These are phyloP conservation scores for Coenobita brevimanus DNA, from an alignment of 1,140 invertebrate species.

Conservation along the genomic window DNA sequence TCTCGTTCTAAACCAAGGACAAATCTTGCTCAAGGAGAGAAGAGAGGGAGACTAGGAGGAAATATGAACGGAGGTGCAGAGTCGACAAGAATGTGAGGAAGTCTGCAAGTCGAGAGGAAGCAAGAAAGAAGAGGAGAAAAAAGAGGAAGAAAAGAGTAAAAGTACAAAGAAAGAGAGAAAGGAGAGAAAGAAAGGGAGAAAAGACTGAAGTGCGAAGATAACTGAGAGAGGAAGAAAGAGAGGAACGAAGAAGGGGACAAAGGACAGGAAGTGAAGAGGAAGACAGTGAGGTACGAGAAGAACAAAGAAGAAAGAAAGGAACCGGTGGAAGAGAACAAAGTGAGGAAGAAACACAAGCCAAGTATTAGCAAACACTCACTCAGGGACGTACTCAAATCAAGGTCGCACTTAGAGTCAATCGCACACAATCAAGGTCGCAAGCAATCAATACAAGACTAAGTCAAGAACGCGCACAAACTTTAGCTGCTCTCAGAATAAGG, in stretches of 20 bases:
- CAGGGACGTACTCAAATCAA: not conserved
- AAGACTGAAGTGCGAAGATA: not conserved
- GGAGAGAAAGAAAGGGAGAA: not conserved
- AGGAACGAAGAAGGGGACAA: no score
- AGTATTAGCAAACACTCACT: no score
- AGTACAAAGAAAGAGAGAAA: not conserved
- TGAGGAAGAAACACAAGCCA: no score
- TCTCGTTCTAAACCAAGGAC: no score
- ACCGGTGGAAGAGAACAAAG: no score
- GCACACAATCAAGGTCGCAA: not conserved
- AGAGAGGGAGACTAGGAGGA: not conserved
- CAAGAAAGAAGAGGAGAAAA: not conserved
- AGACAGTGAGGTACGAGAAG: not conserved
- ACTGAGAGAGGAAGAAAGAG: not conserved
- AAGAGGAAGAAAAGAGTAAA: not conserved
- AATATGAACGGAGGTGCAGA: not conserved
- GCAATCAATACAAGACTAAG: not conserved
- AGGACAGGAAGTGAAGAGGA: not conserved
- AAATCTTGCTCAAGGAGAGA: not conserved
- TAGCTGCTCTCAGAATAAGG: no score
- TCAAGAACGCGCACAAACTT: no score
- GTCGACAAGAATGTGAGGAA: no score
- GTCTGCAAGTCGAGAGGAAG: not conserved
- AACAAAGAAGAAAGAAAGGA: no score
- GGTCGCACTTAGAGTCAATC: not conserved